Base-by-base conservation (phyloP, 2,113 vertebrate genomes). In the Phrynosoma platyrhinos region DNA sequence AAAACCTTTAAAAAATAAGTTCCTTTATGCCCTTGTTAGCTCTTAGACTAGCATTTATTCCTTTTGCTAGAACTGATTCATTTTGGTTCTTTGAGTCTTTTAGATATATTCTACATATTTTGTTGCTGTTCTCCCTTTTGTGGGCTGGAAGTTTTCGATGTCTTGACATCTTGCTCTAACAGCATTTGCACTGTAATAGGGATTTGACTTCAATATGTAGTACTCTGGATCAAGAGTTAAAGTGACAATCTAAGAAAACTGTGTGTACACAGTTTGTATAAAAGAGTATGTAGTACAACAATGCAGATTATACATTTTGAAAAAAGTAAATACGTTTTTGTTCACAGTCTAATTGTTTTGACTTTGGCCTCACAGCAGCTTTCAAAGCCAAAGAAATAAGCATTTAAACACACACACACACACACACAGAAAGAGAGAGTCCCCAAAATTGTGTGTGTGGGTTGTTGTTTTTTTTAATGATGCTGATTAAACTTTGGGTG, bases 21-120 rank as follows among this genome's bases (percentile, higher is more conserved):
- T 0, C 0, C 42, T 88, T 23, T 68, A 21, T 77, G 55, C 20
- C 16, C 58, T 27, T 66, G 36, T 36, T 66, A 23, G 10, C n/a
- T 58, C 84, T 81, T 78, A 84, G 64, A 88, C 42, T 87, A 71
- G 23, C 23, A 77, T 69, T 82, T 87, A 72, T 8, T 83, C 75
- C 82, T 79, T 40, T 42, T 36, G 69, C 9, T 82, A 82, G 18
- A 62, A 40, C 18, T n/a, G 52, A 32, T 30, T 0, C 0, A 5
- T 32, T 20, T 27, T 16, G 9, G 2, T 58, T 8, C 21, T 85
- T 86, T 0, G 0, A 0, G 25, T 14, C 25, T 0, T 89, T 72
- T 5, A 27, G 5, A 12, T 0, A 40, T 52, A 47, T 4, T 4
- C 3, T 1, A 0, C 32, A 10, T 30, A 82, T 83, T 52, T 81